These are phyloP conservation scores for Probosciger aterrimus DNA, from an alignment of 2,113 vertebrate species.

Conservation along the genomic window DNA sequence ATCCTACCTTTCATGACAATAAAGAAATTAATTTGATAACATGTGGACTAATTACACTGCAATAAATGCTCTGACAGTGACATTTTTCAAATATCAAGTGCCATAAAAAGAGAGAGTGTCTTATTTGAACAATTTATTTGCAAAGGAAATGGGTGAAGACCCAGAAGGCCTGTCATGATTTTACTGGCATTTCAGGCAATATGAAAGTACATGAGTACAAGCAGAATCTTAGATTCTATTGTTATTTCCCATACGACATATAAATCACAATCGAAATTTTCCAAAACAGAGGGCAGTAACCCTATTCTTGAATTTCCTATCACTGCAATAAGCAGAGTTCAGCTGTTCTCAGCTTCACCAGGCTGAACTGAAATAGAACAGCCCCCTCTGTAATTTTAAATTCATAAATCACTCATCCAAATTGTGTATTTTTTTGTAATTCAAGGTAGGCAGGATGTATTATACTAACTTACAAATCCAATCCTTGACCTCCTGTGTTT, in stretches of 20 bases:
- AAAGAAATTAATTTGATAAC: background rate
- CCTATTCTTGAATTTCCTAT: conserved; percentile 21
- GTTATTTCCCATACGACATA: background rate
- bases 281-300: conserved; percentile 39
- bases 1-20: background rate
- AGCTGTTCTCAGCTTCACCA: background rate
- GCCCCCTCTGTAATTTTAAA: background rate
- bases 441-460: conserved; percentile 48
- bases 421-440: conserved; percentile 34
- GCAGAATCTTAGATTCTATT: background rate
- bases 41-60: background rate
- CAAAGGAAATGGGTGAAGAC: conserved; percentile 14
- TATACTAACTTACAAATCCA: background rate
- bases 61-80: background rate
- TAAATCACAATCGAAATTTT: conserved; percentile 9
- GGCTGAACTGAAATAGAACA: background rate
- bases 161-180: background rate
- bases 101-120: background rate
- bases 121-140: background rate
- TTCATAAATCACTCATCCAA: conserved; percentile 4
- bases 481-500: background rate
- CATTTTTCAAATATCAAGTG: background rate
- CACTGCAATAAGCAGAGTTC: background rate
- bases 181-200: background rate
- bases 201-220: background rate